Conservation (phyloP, 2,888 invertebrate genomes). For the Cylloceria caligata region DNA sequence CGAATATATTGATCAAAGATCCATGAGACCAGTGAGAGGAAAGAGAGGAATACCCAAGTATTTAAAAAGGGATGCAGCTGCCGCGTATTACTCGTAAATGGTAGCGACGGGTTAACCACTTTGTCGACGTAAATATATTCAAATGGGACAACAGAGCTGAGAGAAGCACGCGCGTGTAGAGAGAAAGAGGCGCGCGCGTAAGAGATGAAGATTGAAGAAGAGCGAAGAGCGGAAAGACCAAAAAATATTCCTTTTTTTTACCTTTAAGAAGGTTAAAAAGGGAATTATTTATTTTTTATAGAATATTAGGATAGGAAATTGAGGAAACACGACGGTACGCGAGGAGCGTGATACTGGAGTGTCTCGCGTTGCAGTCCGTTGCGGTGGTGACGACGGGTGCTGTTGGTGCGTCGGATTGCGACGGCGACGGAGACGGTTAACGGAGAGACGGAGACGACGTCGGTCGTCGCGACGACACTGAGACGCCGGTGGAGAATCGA, state of each 20-base stretch:
- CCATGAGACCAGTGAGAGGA: neutral
- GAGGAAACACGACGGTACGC: neutral
- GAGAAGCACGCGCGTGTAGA: conserved; percentile 1
- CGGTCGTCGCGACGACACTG: conserved; percentile 84
- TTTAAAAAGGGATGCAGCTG: conserved; percentile 50
- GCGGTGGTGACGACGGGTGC: conserved; percentile 46
- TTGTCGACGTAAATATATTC: conserved; percentile 65
- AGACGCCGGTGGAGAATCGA: conserved; percentile 81
- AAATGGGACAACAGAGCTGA: conserved; percentile 63
- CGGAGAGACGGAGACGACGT: conserved; percentile 76
- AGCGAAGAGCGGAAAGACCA: neutral
- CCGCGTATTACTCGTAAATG: conserved; percentile 46
- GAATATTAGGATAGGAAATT: neutral
- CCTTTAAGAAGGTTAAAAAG: neutral
- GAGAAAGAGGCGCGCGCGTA: neutral
- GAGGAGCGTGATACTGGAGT: conserved; percentile 41
- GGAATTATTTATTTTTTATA: neutral
- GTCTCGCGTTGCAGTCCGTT: conserved; percentile 67
- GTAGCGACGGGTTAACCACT: conserved; percentile 60
- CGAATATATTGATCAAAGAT: conserved; percentile 6
- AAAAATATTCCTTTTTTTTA: neutral
- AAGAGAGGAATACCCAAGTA: conserved; percentile 5
- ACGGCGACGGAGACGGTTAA: conserved; percentile 59
- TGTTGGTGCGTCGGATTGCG: conserved; percentile 56
- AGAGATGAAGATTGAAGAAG: neutral